phyloP scores from a whole-genome alignment of 2,888 invertebrate species.

The Bhutanitis thaidina region DNA sequence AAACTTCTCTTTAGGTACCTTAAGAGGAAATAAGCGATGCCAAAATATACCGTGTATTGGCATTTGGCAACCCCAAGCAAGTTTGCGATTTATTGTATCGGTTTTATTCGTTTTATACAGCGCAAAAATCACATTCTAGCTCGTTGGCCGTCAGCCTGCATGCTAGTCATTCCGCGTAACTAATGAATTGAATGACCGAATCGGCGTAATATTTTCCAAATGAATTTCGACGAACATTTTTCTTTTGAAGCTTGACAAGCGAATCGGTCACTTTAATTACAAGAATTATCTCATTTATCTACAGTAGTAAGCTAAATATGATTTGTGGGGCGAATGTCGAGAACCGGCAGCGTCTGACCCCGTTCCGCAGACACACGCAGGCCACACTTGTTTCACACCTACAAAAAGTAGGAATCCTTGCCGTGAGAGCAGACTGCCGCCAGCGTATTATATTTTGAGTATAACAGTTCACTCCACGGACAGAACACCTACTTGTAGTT shows the following conservation, averaged over 20 bases:
- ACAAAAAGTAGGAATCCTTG: conserved; percentile 23
- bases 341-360: conserved; percentile 52
- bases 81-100: conserved; percentile 13
- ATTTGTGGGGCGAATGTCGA: conserved; percentile 64
- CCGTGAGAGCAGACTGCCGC: not conserved
- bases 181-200: conserved; percentile 3
- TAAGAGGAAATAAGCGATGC: not conserved
- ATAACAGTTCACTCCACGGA: not conserved
- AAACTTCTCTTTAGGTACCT: not conserved
- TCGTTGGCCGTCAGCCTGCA: conserved; percentile 7
- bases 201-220: not conserved
- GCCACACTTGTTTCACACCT: conserved; percentile 28
- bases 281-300: conserved; percentile 58
- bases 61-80: conserved; percentile 7
- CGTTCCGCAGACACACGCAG: conserved; percentile 38
- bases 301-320: conserved; percentile 64
- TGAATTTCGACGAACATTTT: conserved; percentile 1
- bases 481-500: not conserved
- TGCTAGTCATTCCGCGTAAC: not conserved
- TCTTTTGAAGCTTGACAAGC: conserved; percentile 41
- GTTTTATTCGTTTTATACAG: conserved; percentile 8
- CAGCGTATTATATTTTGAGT: not conserved
- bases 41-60: not conserved
- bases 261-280: conserved; percentile 40
- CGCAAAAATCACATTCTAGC: conserved; percentile 7